A percentile compares a stretch with the other conserved stretches of the same genome.
These are phyloP conservation scores for Diadumene lineata DNA, from an alignment of 92 coral and sea anemone genomes.

Conservation along the genomic window DNA sequence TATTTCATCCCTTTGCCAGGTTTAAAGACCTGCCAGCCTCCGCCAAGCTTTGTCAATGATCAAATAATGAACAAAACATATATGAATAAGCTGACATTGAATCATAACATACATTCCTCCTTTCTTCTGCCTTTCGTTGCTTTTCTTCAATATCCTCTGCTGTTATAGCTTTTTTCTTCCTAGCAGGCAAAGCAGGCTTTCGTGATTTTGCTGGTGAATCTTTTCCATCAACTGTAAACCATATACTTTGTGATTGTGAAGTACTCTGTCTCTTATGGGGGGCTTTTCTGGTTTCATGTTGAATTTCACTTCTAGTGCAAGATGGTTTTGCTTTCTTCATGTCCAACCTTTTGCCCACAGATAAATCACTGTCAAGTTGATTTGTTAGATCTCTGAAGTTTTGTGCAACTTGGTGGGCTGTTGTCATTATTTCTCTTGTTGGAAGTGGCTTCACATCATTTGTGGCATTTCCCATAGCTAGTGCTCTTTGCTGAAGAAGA, in stretches of 20 bases:
- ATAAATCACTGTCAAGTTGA: constrained; percentile 67
- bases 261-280: constrained; percentile 4
- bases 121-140: constrained; percentile 77
- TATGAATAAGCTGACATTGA: not conserved
- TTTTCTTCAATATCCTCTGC: constrained; percentile 82
- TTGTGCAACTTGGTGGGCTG: constrained; percentile 71
- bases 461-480: constrained; percentile 41
- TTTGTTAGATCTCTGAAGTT: constrained; percentile 58
- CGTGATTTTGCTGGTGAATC: not conserved
- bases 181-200: constrained; percentile 12
- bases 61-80: too few species aligned
- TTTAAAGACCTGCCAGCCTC: too few species aligned
- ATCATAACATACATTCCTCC: constrained; percentile 72
- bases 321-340: not conserved
- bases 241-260: constrained; percentile 48
- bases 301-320: not conserved
- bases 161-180: constrained; percentile 46
- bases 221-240: constrained; percentile 65
- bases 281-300: not conserved
- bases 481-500: constrained; percentile 75
- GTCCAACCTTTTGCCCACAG: constrained; percentile 41
- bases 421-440: constrained; percentile 61
- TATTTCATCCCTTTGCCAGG: too few species aligned
- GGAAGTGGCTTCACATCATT: constrained; percentile 47
- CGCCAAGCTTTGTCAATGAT: not conserved